Percentiles rank a stretch among this genome's conserved stretches.
Conservation (phyloP, 2,888 invertebrate species). For the Nemurella pictetii region DNA sequence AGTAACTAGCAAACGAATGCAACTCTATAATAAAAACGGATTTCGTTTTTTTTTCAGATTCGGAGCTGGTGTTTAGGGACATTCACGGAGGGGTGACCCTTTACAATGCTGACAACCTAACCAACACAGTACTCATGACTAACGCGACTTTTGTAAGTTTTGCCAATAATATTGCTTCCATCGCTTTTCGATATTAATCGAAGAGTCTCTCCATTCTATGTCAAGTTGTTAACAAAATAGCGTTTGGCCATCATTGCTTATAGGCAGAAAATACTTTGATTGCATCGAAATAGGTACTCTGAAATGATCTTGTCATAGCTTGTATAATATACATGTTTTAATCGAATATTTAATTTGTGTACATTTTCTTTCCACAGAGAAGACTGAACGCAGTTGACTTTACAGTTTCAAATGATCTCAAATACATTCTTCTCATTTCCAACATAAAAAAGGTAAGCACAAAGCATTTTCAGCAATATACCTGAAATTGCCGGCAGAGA, state of each 20-base stretch:
- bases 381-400: conserved; percentile 77
- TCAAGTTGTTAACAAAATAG: too few species aligned
- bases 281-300: too few species aligned
- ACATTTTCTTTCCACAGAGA: conserved; percentile 60
- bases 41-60: conserved; percentile 64
- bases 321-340: too few species aligned
- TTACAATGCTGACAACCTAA: conserved; percentile 76
- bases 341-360: too few species aligned
- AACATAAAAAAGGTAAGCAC: conserved; percentile 58
- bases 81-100: conserved; percentile 76
- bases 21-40: too few species aligned
- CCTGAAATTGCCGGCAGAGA: too few species aligned
- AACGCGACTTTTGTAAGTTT: conserved; percentile 81
- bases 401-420: conserved; percentile 75
- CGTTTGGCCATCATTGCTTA: too few species aligned
- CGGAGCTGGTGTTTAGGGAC: conserved; percentile 77
- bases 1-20: too few species aligned
- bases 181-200: neutral
- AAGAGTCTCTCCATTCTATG: too few species aligned
- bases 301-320: too few species aligned
- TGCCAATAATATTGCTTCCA: neutral
- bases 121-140: conserved; percentile 73
- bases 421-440: conserved; percentile 74
- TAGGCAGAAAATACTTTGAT: too few species aligned
- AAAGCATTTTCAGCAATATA: neutral